Evolutionary conservation across 2,888 invertebrate species (phyloP).

Genomic region (Chesias legatella): DNA sequence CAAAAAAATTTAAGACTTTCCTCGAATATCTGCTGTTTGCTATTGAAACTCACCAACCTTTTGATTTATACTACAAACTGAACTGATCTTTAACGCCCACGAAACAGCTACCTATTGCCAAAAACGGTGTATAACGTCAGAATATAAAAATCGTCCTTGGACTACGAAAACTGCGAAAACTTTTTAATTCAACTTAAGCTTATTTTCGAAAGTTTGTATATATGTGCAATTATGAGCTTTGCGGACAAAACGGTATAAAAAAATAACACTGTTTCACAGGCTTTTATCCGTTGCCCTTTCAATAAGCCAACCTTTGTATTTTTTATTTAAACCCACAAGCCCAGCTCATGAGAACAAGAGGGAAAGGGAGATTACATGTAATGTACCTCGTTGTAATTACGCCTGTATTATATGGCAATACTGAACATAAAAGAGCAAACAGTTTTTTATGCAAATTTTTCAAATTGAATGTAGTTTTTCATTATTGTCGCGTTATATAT

Average conservation of each 20-base stretch:
- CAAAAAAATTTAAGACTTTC: no score
- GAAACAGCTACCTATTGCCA: no score
- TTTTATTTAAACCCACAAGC: slow-evolving; percentile 27
- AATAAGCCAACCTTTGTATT: slow-evolving; percentile 37
- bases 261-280: slow-evolving; percentile 3
- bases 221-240: neutral
- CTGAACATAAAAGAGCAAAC: slow-evolving; percentile 18
- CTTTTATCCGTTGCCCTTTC: slow-evolving; percentile 41
- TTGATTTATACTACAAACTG: no score
- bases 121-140: no score
- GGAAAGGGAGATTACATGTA: slow-evolving; percentile 31
- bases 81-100: no score
- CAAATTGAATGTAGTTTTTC: slow-evolving; percentile 7
- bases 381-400: slow-evolving; percentile 28
- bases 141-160: no score
- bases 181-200: no score
- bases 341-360: slow-evolving; percentile 28
- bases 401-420: slow-evolving; percentile 22
- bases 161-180: no score
- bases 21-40: no score
- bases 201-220: slow-evolving; percentile 14
- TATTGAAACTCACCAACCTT: no score
- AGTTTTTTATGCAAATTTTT: slow-evolving; percentile 17
- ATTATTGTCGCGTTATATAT: slow-evolving; percentile 2
- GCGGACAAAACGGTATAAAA: neutral